A percentile compares a stretch with the other conserved stretches of the same genome.
phyloP scores from a whole-genome alignment of 92 coral and sea anemone genomes.

The Meandrina meandrites region DNA sequence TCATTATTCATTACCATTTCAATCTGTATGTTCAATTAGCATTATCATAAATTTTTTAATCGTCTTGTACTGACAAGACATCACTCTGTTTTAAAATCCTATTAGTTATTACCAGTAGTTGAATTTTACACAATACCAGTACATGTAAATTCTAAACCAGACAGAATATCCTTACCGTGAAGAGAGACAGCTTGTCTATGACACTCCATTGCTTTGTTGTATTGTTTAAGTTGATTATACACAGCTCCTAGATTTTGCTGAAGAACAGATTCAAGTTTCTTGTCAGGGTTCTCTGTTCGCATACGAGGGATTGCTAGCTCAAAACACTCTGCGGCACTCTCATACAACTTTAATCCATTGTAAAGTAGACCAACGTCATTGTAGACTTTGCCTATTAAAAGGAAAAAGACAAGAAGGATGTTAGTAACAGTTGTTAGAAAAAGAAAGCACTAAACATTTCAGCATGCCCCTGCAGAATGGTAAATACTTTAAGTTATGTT shows the following conservation, averaged over 20 bases:
- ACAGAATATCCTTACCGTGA: constrained; percentile 73
- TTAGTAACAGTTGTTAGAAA: not conserved
- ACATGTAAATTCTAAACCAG: not conserved
- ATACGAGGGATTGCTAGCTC: constrained; percentile 83
- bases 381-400: constrained; percentile 89
- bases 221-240: constrained; percentile 83
- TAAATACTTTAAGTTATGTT: no score
- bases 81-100: no score
- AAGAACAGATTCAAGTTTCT: constrained; percentile 81
- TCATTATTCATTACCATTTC: no score
- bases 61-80: no score
- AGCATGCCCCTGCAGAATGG: not conserved
- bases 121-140: no score
- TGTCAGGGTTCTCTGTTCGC: constrained; percentile 43
- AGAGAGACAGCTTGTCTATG: constrained; percentile 79
- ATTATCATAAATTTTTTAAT: no score
- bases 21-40: no score
- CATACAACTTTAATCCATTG: constrained; percentile 71
- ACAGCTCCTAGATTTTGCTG: constrained; percentile 96
- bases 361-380: constrained; percentile 96
- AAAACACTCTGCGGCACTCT: constrained; percentile 91
- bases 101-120: no score
- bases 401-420: not conserved
- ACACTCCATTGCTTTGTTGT: constrained; percentile 74
- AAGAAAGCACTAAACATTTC: not conserved